Evolutionary conservation across 1,140 invertebrate genomes (phyloP), one percentile per base, ranked within the genome.

Genomic region (Orchestia grillus): DNA sequence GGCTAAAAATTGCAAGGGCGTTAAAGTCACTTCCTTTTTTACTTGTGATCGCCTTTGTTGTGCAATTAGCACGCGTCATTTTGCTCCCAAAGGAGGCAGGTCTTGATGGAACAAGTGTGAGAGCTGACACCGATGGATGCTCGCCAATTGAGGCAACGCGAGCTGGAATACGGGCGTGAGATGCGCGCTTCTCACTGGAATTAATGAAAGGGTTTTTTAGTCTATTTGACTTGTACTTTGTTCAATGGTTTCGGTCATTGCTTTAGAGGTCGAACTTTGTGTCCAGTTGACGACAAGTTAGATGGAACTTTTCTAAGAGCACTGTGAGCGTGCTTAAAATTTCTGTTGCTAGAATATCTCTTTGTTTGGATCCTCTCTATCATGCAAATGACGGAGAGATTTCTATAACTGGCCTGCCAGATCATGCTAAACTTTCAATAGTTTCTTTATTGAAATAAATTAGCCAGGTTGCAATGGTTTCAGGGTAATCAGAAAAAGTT

Each of bases 11-110:
- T 90, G 41, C 43, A 44, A 41, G 88, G 88, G 88, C 88, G 88
- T 90, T 90, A 41, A 90, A 90, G 88, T 90, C 88, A 90, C 88
- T 90, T 90, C 88, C 43, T 42, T 90, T 90, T 90, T 90, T 41
- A 90, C 88, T 90, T 44, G 43, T 36, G 41, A 90, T 90, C 0
- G 88, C 4, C n/a, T 90, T 90, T 90, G 88, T 90, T 42, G n/a
- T 4, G 36, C 88, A 90, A 90, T 90, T 90, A 90, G 88, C 88
- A 90, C 88, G 88, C 88, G 43, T 90, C 88, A 90, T 90, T 44
- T 90, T 90, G 28, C 88, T 77, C 28, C 15, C 62, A 77, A 77
- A 77, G 62, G 28, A 77, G 62, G 62, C 28, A 77, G 62, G 62
- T 77, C 62, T 77, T 36, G 28, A 23, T 77, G 62, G 62, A 77